Evolutionary conservation across 2,113 vertebrate species (phyloP).

Genomic region (Lepisosteus osseus): DNA sequence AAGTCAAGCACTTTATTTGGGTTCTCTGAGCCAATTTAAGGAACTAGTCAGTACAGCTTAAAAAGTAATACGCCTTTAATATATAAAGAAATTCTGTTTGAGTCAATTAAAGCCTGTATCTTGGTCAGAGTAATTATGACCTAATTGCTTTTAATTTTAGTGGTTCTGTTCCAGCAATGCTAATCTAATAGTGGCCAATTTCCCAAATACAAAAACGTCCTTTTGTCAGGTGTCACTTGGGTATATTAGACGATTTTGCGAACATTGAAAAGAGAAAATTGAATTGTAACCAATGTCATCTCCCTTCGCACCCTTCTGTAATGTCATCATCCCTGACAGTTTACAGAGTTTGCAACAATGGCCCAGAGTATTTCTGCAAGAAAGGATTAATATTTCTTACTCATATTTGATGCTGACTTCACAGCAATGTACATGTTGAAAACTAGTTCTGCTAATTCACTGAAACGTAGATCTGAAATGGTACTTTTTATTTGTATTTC

Average conservation of each 20-base stretch:
- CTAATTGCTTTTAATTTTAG: slow-evolving; percentile 42
- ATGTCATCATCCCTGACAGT: background rate
- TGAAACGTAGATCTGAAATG: no score
- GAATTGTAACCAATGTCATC: slow-evolving; percentile 36
- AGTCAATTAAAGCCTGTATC: slow-evolving; percentile 44
- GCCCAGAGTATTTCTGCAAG: background rate
- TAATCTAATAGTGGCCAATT: slow-evolving; percentile 45
- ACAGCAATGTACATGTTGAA: no score
- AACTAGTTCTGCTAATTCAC: no score
- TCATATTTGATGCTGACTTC: no score
- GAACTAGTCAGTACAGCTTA: slow-evolving; percentile 11
- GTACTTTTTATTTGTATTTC: no score
- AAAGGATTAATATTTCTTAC: no score
- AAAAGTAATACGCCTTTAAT: slow-evolving; percentile 45
- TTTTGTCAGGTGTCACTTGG: slow-evolving; percentile 11
- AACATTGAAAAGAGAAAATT: slow-evolving; percentile 42
- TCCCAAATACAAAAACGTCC: slow-evolving; percentile 30
- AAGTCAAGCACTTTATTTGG: background rate
- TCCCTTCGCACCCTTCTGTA: slow-evolving; percentile 19
- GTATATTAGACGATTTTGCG: slow-evolving; percentile 28
- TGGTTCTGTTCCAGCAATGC: slow-evolving; percentile 12
- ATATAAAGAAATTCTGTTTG: slow-evolving; percentile 50
- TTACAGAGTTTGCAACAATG: background rate
- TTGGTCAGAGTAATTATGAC: slow-evolving; percentile 44
- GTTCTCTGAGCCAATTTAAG: background rate